Percentiles rank a stretch among this genome's conserved stretches.
Conservation (phyloP, 2,888 invertebrate species). For the Cistogaster globosa region DNA sequence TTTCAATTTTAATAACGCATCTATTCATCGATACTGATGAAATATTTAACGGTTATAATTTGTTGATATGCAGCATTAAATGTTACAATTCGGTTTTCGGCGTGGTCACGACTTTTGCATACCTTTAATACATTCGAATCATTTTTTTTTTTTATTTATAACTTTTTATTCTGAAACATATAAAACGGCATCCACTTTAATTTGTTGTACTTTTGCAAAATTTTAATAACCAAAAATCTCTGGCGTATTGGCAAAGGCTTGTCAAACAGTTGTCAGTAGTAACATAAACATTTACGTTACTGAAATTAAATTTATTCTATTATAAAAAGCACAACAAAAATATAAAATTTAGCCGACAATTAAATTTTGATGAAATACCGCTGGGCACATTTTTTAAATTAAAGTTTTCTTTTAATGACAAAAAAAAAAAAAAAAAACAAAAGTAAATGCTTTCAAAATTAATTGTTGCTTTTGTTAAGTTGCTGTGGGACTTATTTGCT, state of each 20-base stretch:
- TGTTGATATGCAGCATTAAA: slow-evolving; percentile 42
- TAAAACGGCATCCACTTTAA: neutral
- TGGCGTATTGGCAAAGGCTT: slow-evolving; percentile 42
- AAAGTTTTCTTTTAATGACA: neutral
- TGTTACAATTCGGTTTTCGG: neutral
- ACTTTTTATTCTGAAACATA: slow-evolving; percentile 47
- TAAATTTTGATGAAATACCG: no score
- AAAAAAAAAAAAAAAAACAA: no score
- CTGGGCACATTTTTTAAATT: neutral
- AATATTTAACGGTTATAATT: slow-evolving; percentile 57
- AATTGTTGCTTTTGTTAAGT: neutral
- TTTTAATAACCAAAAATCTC: slow-evolving; percentile 24
- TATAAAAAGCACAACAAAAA: neutral
- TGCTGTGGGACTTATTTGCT: neutral
- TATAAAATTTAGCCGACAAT: neutral
- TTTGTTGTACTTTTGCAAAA: slow-evolving; percentile 11
- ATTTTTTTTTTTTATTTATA: neutral
- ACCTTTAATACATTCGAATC: neutral
- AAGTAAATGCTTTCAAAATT: neutral
- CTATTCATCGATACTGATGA: slow-evolving; percentile 44
- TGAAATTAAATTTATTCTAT: slow-evolving; percentile 18
- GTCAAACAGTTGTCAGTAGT: slow-evolving; percentile 63
- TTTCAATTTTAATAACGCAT: slow-evolving; percentile 35
- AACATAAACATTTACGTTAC: slow-evolving; percentile 31
- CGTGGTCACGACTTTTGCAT: neutral